Base-by-base conservation (phyloP, 2,888 invertebrate genomes). In the Synergus gifuensis region DNA sequence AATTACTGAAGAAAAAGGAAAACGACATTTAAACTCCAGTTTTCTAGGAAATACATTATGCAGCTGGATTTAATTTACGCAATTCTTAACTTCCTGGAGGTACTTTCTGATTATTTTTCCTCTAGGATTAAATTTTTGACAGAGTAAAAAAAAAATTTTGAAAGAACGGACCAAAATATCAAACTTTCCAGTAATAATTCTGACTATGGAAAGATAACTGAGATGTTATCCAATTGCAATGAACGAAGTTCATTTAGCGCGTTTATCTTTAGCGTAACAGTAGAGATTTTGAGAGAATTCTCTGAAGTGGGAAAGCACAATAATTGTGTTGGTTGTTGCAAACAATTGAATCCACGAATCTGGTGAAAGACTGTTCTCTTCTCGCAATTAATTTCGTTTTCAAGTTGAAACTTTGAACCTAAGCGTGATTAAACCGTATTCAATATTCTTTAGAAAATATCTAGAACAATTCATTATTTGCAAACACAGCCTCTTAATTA, bases 101-200 rank as follows among this genome's bases (percentile, higher is more conserved):
- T 86, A 58, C 8, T 87, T 40, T 80, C 86, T 42, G 84, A 88
- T 77, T 87, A 85, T 87, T 88, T 88, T 87, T 87, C 81, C 82
- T 87, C 83, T 84, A 84, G 1, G 82, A 84, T 66, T 88, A 84
- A 88, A 81, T 83, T 76, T 54, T 46, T 22, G 14, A 12, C 18
- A 8, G 3, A 9, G 54, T 8, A 14, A 58, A 18, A 9, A 9
- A 9, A 58, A 58, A 7, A 18, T 11, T 44, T 44, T 1, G 16
- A 49, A 69, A 28, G 11, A 49, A 28, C 16, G 14, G 4, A 69
- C 14, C 7, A n/a, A n/a, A 18, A 58, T 54, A 9, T 54, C 16
- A 54, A 54, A n/a, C 49, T 54, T 54, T n/a, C 49, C 0, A n/a
- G 9, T 54, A 28, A 12, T 63, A 60, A n/a, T 60, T 64, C 36